Base-by-base conservation (phyloP, 2,888 invertebrate species). In the Sialis lutaria region DNA sequence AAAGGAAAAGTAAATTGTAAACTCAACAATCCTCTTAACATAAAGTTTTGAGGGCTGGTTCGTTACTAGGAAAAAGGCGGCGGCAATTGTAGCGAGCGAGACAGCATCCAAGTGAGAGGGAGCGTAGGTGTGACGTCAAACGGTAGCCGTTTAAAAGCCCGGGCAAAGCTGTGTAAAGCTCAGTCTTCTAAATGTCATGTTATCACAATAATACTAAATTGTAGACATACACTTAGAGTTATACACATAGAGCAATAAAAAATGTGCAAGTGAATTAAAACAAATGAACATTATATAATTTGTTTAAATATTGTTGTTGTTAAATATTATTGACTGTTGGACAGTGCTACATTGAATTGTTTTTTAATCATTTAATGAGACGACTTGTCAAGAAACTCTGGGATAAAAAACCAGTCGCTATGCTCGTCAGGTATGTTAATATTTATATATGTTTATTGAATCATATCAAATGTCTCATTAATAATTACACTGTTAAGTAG, bases 381-480 rank as follows among this genome's bases (percentile, higher is more conserved):
- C 45, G 45, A 31, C n/a, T 32, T 10, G n/a, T 45, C 22, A 39
- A 40, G 10, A 45, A 45, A 40, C 12, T 45, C 8, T 34, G 39
- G 40, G 45, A 45, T 30, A 45, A 39, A 22, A 45, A 39, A 45
- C 45, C 40, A 30, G 31, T 40, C 2, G 32, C 45, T 10, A 45
- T 45, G 45, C 45, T 45, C 13, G 45, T 45, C 6, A 45, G 45
- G 45, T 45, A 45, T 8, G 37, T 37, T 6, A 22, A 22, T 22
- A 22, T 22, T 22, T 22, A 22, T n/a, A n/a, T n/a, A 22, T 22
- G 4, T 22, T 22, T 22, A 22, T 22, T 3, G n/a, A 35, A 35
- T 3, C 3, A 35, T 35, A 9, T 35, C 8, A 9, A 35, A 9
- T 35, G 8, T 35, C n/a, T 35, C 4, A 35, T 9, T 9, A 35